Conservation (phyloP, 1,140 invertebrate genomes). For the Zaprionus inermis region DNA sequence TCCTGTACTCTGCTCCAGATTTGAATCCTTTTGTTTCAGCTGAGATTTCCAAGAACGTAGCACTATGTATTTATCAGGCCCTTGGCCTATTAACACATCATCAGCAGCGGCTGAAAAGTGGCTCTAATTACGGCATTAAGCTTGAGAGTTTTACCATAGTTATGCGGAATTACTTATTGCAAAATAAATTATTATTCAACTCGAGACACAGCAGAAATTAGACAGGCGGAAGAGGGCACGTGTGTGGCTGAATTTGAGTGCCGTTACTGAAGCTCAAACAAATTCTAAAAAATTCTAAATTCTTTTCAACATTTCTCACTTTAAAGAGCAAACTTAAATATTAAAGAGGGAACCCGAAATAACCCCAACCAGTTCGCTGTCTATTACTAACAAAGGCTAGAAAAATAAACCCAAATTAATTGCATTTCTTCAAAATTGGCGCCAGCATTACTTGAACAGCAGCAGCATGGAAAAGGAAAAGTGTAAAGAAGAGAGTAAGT, state of each 20-base stretch:
- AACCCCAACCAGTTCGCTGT: neutral
- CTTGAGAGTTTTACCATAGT: neutral
- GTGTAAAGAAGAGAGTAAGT: slow-evolving; percentile 1
- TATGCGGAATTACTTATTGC: neutral
- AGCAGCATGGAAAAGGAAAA: neutral
- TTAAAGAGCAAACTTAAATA: neutral
- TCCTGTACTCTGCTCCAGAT: neutral
- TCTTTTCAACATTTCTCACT: neutral
- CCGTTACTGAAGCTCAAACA: too few relatives aligned
- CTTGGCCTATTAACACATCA: slow-evolving; percentile 62
- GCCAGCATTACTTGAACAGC: neutral
- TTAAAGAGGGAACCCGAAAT: neutral
- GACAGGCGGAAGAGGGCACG: neutral
- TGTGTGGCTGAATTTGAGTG: neutral
- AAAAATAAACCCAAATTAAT: slow-evolving; percentile 5
- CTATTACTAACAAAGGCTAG: neutral
- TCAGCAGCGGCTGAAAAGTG: slow-evolving; percentile 24
- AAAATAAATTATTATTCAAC: neutral
- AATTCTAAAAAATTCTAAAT: neutral
- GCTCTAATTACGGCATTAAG: neutral
- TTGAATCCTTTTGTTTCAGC: neutral
- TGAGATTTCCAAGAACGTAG: slow-evolving; percentile 25
- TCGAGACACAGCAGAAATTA: too few relatives aligned
- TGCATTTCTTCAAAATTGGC: neutral
- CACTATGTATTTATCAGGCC: slow-evolving; percentile 41